Base-by-base conservation (phyloP, 2,113 vertebrate genomes). In the Hystrix cristata region DNA sequence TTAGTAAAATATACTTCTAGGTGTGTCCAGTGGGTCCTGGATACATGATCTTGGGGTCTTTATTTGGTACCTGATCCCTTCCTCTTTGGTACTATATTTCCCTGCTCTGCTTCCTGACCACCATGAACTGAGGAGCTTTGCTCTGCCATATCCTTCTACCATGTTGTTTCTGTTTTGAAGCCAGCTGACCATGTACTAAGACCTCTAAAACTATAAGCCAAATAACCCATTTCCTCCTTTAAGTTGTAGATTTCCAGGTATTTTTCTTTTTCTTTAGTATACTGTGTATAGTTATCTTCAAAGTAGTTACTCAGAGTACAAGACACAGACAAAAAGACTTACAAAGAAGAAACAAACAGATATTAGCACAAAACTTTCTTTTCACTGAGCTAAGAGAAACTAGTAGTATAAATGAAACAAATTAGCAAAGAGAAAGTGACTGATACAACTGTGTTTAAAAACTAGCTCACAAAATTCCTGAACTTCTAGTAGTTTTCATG, bases 401-500 rank as follows among this genome's bases (percentile, higher is more conserved):
- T 72, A 46, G 18, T 3, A 46, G 72, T 14, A 15, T 25, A 48
- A 27, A 27, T 48, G 43, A 46, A 74, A 74, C 38, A 74, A 48
- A 48, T 74, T 78, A 53, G 48, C 74, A 51, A 53, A 14, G 27
- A 27, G 48, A 48, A 46, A 78, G 62, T 64, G 62, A 78, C 27
- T 51, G 31, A 78, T 78, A 16, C 46, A 51, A 14, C 48, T 78
- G 74, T 83, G 11, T 64, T 90, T 94, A 84, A 88, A 88, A 94
- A 59, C 31, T 57, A 91, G 25, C 14, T 80, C 34, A 91, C 60
- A 85, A 78, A 84, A 92, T 87, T 87, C 27, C 38, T 94, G 14
- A 97, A 90, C 9, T 88, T 84, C 78, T 71, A 79, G 25, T 38
- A 67, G 38, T 78, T 87, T 91, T 83, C 23, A 79, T 76, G 31